Evolutionary conservation across 1,140 invertebrate genomes (phyloP), one percentile per base, ranked within the genome.

Genomic region (Drosophila nigromelanica): DNA sequence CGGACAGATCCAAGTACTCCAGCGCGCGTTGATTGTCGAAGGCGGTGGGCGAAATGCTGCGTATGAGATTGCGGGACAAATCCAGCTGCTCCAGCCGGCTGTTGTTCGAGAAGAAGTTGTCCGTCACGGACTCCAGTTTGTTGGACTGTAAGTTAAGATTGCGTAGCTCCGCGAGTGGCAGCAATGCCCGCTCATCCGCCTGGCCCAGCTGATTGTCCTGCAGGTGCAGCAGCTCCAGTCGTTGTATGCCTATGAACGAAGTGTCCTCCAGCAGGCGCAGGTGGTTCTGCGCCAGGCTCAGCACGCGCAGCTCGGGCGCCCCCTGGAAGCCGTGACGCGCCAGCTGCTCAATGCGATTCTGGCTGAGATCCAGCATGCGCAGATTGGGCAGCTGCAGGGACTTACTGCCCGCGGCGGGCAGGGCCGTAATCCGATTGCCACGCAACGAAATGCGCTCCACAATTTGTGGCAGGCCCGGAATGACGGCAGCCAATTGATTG

Each of bases 211-310:
- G 93, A 91, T 98, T 98, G n/a, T 95, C 94, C 56, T 94, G 94
- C 2, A 97, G 80, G 80, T 97, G 95, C n/a, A 98, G 85, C 62
- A 94, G 92, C 92, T 98, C 96, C 40, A 98, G 82, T 27, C 94
- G 93, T n/a, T 92, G 90, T 43, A 97, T 92, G 21, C 96, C 96
- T 40, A 94, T 93, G 50, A 98, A 95, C 1, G 95, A 94, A 1
- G 93, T 94, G 21, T 94, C 93, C 64, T 97, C 95, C 37, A 97
- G 76, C 40, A 94, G 92, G 55, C 94, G 93, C n/a, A 97, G 78
- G 1, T 94, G 93, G 89, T 97, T 98, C 61, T 95, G 94, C n/a
- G 95, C 95, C 39, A 98, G 92, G 86, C 95, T 95, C 4, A 98
- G 91, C 74, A 95, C 94, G 52, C 94, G 93, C 63, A 98, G 91